phyloP scores from a whole-genome alignment of 2,113 vertebrate species.

The Cervus canadensis region DNA sequence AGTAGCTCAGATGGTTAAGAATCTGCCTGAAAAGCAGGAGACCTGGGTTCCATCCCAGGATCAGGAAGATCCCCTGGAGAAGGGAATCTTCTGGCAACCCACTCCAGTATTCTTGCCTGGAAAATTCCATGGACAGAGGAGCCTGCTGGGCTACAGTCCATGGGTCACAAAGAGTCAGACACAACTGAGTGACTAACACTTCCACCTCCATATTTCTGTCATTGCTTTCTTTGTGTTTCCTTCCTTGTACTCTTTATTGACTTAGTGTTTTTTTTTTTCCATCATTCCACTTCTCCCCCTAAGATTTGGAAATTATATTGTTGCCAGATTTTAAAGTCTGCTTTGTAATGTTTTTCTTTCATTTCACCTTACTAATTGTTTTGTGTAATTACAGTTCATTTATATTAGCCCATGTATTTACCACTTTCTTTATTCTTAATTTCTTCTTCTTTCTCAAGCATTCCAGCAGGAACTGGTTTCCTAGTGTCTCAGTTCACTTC shows the following conservation, averaged over 20 bases:
- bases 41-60: neutral
- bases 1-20: neutral
- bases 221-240: neutral
- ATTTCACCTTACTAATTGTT: neutral
- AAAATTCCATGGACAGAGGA: neutral
- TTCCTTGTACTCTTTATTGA: neutral
- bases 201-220: neutral
- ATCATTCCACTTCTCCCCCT: neutral
- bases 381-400: neutral
- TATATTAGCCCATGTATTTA: neutral
- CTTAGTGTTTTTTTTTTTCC: neutral
- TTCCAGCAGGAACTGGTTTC: neutral
- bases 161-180: neutral
- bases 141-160: neutral
- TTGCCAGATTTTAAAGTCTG: neutral
- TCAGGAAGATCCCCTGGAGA: neutral
- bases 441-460: neutral
- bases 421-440: neutral
- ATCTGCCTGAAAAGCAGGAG: neutral
- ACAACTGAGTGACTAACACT: neutral
- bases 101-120: neutral
- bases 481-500: neutral
- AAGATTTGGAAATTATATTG: neutral
- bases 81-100: neutral
- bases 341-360: neutral